These are phyloP conservation scores for Lynx canadensis DNA, from an alignment of 2,113 vertebrate species.

Conservation along the genomic window DNA sequence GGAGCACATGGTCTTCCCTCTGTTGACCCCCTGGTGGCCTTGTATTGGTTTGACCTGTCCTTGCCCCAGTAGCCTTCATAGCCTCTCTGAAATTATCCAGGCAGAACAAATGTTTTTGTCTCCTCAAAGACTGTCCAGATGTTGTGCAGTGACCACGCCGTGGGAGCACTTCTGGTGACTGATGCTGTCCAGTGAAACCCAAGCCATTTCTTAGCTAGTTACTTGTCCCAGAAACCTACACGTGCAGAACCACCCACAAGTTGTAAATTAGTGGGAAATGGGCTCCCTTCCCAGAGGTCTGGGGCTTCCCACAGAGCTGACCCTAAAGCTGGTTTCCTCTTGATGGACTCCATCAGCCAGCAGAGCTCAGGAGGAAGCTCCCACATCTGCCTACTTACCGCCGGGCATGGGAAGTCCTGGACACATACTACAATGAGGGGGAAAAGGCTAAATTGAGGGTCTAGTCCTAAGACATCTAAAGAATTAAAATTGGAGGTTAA, in stretches of 20 bases:
- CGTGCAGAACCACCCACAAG: neutral
- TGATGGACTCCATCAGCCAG: neutral
- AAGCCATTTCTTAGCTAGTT: neutral
- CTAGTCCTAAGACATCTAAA: neutral
- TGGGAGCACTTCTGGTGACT: neutral
- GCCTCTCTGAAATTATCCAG: slow-evolving; percentile 27
- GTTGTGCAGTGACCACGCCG: neutral
- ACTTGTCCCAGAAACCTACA: neutral
- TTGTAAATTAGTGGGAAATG: neutral
- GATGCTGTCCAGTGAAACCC: neutral
- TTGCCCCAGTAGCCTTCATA: neutral
- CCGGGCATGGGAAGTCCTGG: neutral
- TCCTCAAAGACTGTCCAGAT: neutral
- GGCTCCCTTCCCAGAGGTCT: neutral
- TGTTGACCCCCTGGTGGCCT: neutral
- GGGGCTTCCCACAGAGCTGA: neutral
- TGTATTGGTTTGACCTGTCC: neutral
- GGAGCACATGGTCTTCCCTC: neutral
- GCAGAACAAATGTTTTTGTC: neutral
- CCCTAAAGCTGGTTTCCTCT: neutral
- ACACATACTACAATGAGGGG: neutral
- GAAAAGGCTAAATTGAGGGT: neutral
- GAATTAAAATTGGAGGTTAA: neutral
- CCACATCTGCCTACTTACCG: neutral
- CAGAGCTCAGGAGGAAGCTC: neutral